A percentile compares a stretch with the other conserved stretches of the same genome.
Conservation (phyloP, 2,113 vertebrate genomes). For the Spilogale gracilis region DNA sequence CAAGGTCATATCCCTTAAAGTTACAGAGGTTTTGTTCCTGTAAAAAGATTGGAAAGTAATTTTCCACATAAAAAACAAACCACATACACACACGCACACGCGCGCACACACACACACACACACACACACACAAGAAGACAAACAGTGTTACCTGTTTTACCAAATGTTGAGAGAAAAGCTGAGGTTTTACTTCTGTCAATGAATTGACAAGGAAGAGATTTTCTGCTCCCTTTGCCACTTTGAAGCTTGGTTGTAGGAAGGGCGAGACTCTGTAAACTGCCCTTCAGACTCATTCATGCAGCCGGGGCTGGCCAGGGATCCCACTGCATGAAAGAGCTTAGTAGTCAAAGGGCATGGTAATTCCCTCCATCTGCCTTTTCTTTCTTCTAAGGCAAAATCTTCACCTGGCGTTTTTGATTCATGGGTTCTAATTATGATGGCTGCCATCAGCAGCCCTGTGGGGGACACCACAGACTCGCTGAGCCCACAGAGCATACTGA, state of each 20-base stretch:
- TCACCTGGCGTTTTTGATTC: slow-evolving; percentile 92
- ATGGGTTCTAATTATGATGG: slow-evolving; percentile 90
- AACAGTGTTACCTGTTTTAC: slow-evolving; percentile 64
- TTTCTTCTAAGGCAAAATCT: slow-evolving; percentile 89
- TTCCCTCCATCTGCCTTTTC: slow-evolving; percentile 89
- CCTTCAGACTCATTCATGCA: slow-evolving; percentile 81
- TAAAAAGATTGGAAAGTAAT: slow-evolving; percentile 68
- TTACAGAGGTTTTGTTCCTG: slow-evolving; percentile 82
- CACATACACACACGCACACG: no score
- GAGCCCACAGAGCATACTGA: slow-evolving; percentile 87
- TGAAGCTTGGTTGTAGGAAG: slow-evolving; percentile 86
- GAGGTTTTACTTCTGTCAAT: slow-evolving; percentile 48
- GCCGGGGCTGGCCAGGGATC: slow-evolving; percentile 63
- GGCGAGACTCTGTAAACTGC: slow-evolving; percentile 75
- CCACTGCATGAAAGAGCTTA: slow-evolving; percentile 83
- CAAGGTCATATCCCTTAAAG: slow-evolving; percentile 88
- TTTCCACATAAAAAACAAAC: slow-evolving; percentile 58
- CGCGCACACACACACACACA: no score
- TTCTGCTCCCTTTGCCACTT: slow-evolving; percentile 77
- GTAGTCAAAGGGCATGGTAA: slow-evolving; percentile 90
- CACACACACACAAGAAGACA: neutral
- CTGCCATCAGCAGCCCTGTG: slow-evolving; percentile 90
- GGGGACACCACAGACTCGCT: slow-evolving; percentile 87
- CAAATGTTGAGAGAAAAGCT: slow-evolving; percentile 66
- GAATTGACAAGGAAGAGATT: slow-evolving; percentile 77